Evolutionary conservation across 1,140 invertebrate species (phyloP).

Genomic region (Bombus cullumanus): DNA sequence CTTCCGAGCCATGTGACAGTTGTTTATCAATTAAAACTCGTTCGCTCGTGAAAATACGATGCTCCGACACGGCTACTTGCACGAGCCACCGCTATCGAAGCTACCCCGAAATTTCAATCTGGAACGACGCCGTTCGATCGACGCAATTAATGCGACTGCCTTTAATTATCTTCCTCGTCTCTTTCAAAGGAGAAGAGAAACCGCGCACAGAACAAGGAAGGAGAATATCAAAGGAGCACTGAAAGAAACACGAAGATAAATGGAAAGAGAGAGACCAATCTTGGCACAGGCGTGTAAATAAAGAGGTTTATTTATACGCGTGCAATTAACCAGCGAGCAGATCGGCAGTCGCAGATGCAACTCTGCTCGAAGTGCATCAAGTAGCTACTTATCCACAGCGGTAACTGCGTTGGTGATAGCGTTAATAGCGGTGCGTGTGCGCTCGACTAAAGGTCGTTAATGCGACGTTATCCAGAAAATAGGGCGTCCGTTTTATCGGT

Average conservation of each 20-base stretch:
- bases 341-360: slow-evolving; percentile 51
- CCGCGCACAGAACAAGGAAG: background rate
- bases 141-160: slow-evolving; percentile 61
- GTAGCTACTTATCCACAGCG: slow-evolving; percentile 39
- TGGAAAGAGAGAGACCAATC: background rate
- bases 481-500: slow-evolving; percentile 20
- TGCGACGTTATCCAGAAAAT: slow-evolving; percentile 35
- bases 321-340: slow-evolving; percentile 56
- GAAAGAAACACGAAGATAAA: slow-evolving; percentile 14
- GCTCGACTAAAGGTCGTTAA: slow-evolving; percentile 9
- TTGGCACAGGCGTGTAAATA: slow-evolving; percentile 53
- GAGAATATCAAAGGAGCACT: background rate
- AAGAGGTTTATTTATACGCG: slow-evolving; percentile 63
- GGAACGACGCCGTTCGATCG: slow-evolving; percentile 47
- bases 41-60: background rate
- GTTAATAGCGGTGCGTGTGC: slow-evolving; percentile 37
- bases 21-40: slow-evolving; percentile 34
- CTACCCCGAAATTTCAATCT: slow-evolving; percentile 20
- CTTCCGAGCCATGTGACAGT: background rate
- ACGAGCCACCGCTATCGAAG: background rate
- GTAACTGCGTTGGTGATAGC: slow-evolving; percentile 35
- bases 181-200: background rate
- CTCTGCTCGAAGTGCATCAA: slow-evolving; percentile 47
- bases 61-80: background rate
- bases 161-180: slow-evolving; percentile 55